A percentile compares a stretch with the other conserved stretches of the same genome.
Evolutionary conservation across 2,797 vertebrate genomes (phyloP).

Genomic region (Mormyrops boulengeri): DNA sequence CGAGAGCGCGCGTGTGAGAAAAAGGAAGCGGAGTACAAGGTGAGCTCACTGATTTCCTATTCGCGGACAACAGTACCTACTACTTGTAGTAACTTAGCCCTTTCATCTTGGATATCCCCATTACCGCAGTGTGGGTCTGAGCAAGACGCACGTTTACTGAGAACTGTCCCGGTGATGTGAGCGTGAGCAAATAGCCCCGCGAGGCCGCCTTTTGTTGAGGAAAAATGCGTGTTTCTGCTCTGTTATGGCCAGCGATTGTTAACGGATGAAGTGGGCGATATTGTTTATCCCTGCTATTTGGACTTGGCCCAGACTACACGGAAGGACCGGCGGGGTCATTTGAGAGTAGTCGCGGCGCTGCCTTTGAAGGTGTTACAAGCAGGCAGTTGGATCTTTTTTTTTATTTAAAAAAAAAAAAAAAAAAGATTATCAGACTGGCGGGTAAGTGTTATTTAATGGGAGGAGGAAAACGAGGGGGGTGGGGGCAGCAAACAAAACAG

Average conservation of each 20-base stretch:
- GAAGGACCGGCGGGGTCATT: slow-evolving; percentile 49
- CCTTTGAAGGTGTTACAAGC: slow-evolving; percentile 62
- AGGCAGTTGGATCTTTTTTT: slow-evolving; percentile 53
- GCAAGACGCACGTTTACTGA: slow-evolving; percentile 34
- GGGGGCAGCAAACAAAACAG: slow-evolving; percentile 13
- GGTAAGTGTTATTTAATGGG: slow-evolving; percentile 57
- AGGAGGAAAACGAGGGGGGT: slow-evolving; percentile 22
- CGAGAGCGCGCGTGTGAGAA: slow-evolving; percentile 43
- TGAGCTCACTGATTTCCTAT: slow-evolving; percentile 63
- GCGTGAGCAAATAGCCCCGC: slow-evolving; percentile 56
- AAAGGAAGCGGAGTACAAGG: slow-evolving; percentile 69
- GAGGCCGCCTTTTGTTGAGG: slow-evolving; percentile 84
- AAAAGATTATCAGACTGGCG: slow-evolving; percentile 67
- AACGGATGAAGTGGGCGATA: slow-evolving; percentile 45
- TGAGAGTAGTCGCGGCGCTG: slow-evolving; percentile 46
- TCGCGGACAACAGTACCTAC: slow-evolving; percentile 51
- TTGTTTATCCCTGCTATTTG: slow-evolving; percentile 48
- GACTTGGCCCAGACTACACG: slow-evolving; percentile 55
- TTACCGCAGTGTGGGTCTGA: slow-evolving; percentile 42
- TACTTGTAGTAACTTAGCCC: slow-evolving; percentile 46
- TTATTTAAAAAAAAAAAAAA: neutral
- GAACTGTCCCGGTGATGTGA: slow-evolving; percentile 41
- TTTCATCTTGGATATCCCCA: slow-evolving; percentile 46
- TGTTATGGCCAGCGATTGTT: slow-evolving; percentile 44
- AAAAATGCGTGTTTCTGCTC: slow-evolving; percentile 58